These are phyloP conservation scores for Lamellibrachia luymesi DNA, from an alignment of 1,140 invertebrate genomes.

Conservation along the genomic window DNA sequence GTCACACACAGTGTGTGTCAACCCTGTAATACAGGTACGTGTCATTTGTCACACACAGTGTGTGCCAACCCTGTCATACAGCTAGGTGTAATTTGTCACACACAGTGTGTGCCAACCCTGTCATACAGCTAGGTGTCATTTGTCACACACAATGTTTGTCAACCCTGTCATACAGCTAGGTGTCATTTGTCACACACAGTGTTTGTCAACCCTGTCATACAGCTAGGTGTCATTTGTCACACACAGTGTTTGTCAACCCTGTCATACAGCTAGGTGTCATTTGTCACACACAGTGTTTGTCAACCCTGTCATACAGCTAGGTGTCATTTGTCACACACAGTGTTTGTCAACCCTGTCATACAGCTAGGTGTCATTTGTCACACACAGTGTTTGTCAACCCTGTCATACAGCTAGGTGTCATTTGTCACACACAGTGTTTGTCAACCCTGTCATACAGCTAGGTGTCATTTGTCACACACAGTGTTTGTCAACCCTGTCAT, in stretches of 20 bases:
- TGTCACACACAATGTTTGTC: too few species aligned
- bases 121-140: too few species aligned
- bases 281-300: not conserved
- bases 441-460: not conserved
- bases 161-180: too few species aligned
- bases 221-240: not conserved
- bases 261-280: not conserved
- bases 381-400: not conserved
- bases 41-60: too few species aligned
- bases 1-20: too few species aligned
- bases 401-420: not conserved
- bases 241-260: not conserved
- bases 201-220: not conserved
- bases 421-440: too few species aligned
- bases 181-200: too few species aligned
- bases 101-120: too few species aligned
- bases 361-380: not conserved
- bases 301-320: not conserved
- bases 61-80: too few species aligned
- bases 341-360: not conserved
- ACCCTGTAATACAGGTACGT: too few species aligned
- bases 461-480: not conserved
- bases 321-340: not conserved
- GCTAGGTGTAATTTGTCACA: too few species aligned
- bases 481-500: too few species aligned